Evolutionary conservation across 1,140 invertebrate genomes (phyloP).

Genomic region (Branchinecta lynchi): DNA sequence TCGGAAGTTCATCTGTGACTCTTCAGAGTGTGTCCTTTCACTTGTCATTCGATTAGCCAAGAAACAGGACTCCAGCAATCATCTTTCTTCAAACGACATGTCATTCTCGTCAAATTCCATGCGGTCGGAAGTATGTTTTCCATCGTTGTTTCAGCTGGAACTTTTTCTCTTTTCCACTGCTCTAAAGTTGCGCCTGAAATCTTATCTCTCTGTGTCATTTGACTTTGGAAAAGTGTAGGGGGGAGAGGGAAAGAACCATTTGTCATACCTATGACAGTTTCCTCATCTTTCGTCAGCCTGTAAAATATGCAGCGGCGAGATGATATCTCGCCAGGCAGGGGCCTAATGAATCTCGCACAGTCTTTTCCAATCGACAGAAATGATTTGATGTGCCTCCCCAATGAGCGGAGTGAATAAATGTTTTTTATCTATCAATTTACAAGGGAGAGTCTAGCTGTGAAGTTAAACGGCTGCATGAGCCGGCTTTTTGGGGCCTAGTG

Average conservation of each 20-base stretch:
- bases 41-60: too few species aligned
- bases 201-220: conserved; percentile 11
- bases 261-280: conserved; percentile 4
- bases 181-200: background rate
- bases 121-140: conserved; percentile 2
- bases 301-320: conserved; percentile 7
- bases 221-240: conserved; percentile 9
- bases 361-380: conserved; percentile 11
- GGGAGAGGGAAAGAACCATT: background rate
- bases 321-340: conserved; percentile 8
- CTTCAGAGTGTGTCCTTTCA: too few species aligned
- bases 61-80: too few species aligned
- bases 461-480: conserved; percentile 6
- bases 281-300: conserved; percentile 10
- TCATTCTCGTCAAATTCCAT: background rate
- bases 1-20: too few species aligned
- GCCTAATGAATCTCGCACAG: conserved; percentile 11
- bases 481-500: background rate
- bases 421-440: conserved; percentile 12
- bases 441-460: background rate
- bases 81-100: too few species aligned
- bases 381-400: conserved; percentile 10
- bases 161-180: background rate
- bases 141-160: conserved; percentile 7
- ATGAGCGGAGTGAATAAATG: conserved; percentile 7